Percentiles rank a stretch among this genome's conserved stretches.
Evolutionary conservation across 1,140 invertebrate genomes (phyloP).

Genomic region (Bombus waltoni): DNA sequence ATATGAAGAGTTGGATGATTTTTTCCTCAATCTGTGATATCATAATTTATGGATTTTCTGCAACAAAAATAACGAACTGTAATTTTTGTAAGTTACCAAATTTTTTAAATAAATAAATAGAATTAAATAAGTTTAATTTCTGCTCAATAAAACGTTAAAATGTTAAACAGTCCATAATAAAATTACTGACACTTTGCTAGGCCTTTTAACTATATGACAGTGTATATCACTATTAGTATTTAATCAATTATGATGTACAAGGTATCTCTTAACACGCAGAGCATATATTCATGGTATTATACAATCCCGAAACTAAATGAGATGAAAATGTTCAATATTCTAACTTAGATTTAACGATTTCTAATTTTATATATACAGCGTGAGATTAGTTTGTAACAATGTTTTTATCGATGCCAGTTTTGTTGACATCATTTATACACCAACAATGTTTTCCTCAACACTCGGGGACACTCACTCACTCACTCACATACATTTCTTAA

Average conservation of each 20-base stretch:
- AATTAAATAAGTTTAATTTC: constrained; percentile 1
- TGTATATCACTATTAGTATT: not conserved
- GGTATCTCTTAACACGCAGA: not conserved
- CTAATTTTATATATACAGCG: too few species aligned
- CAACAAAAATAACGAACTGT: constrained; percentile 57
- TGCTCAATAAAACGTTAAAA: not conserved
- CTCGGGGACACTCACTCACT: too few species aligned
- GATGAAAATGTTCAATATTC: too few species aligned
- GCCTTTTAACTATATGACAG: not conserved
- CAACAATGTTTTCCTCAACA: too few species aligned
- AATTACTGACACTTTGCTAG: not conserved
- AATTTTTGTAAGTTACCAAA: constrained; percentile 39
- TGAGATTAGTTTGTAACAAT: too few species aligned
- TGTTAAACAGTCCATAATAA: constrained; percentile 6
- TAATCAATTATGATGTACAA: not conserved
- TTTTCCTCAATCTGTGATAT: constrained; percentile 60
- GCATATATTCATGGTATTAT: not conserved
- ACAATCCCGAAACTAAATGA: too few species aligned
- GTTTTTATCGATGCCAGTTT: too few species aligned
- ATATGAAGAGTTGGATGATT: constrained; percentile 36
- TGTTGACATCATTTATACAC: too few species aligned
- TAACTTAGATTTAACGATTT: too few species aligned
- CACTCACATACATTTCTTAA: too few species aligned
- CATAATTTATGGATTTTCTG: constrained; percentile 62
- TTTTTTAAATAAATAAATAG: constrained; percentile 36